phyloP scores from a whole-genome alignment of 1,140 invertebrate genomes.

The Paraescarpia echinospica region DNA sequence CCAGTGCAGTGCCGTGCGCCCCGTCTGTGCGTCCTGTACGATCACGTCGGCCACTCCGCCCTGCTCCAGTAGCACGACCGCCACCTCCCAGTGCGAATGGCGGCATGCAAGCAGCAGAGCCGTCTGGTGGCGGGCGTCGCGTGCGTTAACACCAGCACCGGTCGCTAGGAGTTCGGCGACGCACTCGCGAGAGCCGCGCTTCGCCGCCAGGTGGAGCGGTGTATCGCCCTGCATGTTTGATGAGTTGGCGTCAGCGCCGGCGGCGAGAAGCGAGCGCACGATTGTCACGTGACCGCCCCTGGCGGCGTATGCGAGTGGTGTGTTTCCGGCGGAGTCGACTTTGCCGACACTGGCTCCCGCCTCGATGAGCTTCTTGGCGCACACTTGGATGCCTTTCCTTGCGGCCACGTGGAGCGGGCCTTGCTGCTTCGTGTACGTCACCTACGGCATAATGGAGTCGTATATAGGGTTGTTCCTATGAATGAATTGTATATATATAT shows the following conservation, averaged over 20 bases:
- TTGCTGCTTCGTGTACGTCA: constrained; percentile 17
- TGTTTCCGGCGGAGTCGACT: constrained; percentile 17
- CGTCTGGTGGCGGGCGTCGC: constrained; percentile 20
- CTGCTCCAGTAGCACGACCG: neutral
- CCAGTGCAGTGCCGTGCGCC: constrained; percentile 27
- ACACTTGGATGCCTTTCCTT: constrained; percentile 19
- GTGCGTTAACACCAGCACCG: neutral
- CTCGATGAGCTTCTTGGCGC: constrained; percentile 10
- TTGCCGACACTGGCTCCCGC: neutral
- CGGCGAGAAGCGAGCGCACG: neutral
- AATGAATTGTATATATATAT: neutral
- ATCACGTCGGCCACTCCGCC: constrained; percentile 16
- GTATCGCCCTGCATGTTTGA: constrained; percentile 17
- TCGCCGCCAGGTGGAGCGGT: constrained; percentile 18
- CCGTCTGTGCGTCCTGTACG: constrained; percentile 13
- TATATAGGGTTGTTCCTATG: neutral
- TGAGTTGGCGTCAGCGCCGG: constrained; percentile 12
- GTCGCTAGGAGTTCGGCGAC: neutral
- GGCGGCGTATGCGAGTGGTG: constrained; percentile 20
- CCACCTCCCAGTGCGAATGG: constrained; percentile 10
- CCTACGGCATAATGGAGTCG: neutral
- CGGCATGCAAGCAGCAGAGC: constrained; percentile 20
- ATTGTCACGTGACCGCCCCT: constrained; percentile 15
- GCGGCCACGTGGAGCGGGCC: constrained; percentile 21
- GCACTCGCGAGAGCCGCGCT: constrained; percentile 8